These are phyloP conservation scores for Caenorhabditis imperialis DNA, from an alignment of 2,888 invertebrate species.

Conservation along the genomic window DNA sequence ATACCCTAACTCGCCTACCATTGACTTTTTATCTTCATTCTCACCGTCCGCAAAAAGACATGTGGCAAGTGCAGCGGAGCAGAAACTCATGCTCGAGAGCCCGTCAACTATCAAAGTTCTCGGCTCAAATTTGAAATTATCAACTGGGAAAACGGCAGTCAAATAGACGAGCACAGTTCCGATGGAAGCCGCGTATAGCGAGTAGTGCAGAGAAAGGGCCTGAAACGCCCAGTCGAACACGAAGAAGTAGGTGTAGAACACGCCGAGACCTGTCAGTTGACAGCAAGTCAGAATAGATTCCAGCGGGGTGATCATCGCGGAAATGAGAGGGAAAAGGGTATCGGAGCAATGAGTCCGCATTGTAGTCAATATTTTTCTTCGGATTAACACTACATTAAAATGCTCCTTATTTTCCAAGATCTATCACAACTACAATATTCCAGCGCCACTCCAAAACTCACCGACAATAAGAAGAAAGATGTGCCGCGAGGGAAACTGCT, in stretches of 20 bases:
- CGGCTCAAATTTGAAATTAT: slow-evolving; percentile 13
- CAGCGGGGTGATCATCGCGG: background rate
- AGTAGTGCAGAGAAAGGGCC: background rate
- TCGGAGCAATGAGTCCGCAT: too few relatives aligned
- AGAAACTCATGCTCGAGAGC: slow-evolving; percentile 17
- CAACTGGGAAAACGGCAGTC: slow-evolving; percentile 6
- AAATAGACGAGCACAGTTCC: slow-evolving; percentile 14
- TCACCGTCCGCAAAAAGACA: slow-evolving; percentile 15
- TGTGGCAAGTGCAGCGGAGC: slow-evolving; percentile 24
- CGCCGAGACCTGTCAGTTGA: slow-evolving; percentile 27
- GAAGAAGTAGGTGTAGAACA: slow-evolving; percentile 30
- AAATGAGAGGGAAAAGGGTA: background rate
- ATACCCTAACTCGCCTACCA: slow-evolving; percentile 2
- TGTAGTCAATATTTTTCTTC: too few relatives aligned
- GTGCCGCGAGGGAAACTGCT: slow-evolving; percentile 38
- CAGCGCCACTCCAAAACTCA: slow-evolving; percentile 42
- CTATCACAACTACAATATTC: too few relatives aligned
- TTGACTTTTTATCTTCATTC: background rate
- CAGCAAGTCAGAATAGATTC: slow-evolving; percentile 15
- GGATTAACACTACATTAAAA: too few relatives aligned
- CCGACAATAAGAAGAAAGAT: slow-evolving; percentile 21
- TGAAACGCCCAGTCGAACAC: slow-evolving; percentile 3
- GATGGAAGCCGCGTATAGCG: slow-evolving; percentile 4
- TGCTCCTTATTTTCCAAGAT: too few relatives aligned
- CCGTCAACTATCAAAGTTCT: slow-evolving; percentile 8